Evolutionary conservation across 2,888 invertebrate genomes (phyloP), one percentile per base, ranked within the genome.

Genomic region (Cryptocephalus moraei): DNA sequence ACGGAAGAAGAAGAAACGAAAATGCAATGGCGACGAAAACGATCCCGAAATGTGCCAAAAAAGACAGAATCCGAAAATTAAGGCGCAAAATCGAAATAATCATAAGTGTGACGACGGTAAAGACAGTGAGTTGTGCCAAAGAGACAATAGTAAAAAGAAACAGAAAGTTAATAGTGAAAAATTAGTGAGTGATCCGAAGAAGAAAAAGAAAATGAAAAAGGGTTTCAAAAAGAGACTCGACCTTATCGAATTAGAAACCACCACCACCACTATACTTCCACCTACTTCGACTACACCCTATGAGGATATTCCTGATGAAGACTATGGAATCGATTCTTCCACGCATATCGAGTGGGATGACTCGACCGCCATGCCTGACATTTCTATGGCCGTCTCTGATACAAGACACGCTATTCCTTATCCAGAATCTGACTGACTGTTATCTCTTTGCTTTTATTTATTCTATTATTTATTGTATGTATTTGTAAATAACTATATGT

Each of bases 261-360:
- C 56, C 39, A 60, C 74, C 57, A 74, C 75, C 32, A 58, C 59
- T 43, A 73, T 56, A 34, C 72, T 72, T 58, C 65, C 69, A 56
- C 70, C 70, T 60, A 74, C 75, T 61, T 73, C 73, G 63, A 74
- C 75, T 44, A 74, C 75, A 66, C 73, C 74, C 50, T 75, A 76
- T 48, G 66, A 78, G 22, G 22, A 22, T 22, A 22, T 22, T 62
- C 57, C 60, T 43, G 69, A 70, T 51, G 68, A 70, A 53, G 71
- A 70, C 55, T 71, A 69, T 45, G 66, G 66, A 41, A 61, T 70
- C 54, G 70, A 70, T 40, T 61, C 66, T 39, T 67, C 70, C 47
- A 69, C 72, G 34, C 63, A 66, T 47, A 62, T 65, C 57, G 69
- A 68, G 58, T 71, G 67, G 68, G 71, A 70, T 53, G 67, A 68